phyloP scores from a whole-genome alignment of 2,797 vertebrate species.

The Aphelocoma californica region DNA sequence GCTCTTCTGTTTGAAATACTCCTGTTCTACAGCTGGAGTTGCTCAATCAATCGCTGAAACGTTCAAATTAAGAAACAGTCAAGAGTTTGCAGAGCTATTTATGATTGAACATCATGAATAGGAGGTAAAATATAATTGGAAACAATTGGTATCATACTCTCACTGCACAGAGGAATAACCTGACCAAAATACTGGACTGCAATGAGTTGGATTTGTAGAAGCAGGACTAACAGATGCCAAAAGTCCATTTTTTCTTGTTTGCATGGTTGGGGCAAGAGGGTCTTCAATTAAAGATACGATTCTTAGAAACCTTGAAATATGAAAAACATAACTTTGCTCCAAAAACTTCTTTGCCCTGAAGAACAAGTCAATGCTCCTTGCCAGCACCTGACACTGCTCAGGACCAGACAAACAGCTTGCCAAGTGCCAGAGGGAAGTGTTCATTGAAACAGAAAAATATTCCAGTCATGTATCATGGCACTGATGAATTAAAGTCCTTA shows the following conservation, averaged over 20 bases:
- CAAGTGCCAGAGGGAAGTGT: background rate
- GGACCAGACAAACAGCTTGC: conserved; percentile 7
- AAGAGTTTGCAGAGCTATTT: background rate
- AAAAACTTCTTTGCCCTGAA: background rate
- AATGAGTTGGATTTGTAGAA: background rate
- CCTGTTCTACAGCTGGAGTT: background rate
- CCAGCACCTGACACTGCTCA: background rate
- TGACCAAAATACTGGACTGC: background rate
- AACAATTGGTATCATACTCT: background rate
- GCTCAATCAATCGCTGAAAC: background rate
- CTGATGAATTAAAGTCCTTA: background rate
- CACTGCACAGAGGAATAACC: background rate
- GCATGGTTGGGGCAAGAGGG: background rate
- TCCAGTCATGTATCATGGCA: background rate
- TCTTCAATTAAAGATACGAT: background rate
- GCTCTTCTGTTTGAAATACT: background rate
- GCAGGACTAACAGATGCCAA: background rate
- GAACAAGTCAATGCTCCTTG: background rate
- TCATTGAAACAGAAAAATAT: background rate
- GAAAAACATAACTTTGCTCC: background rate
- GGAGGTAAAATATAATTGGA: background rate
- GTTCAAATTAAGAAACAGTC: background rate
- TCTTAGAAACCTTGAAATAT: background rate
- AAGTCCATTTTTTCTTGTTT: background rate
- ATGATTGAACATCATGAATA: background rate